Conservation (phyloP, 2,888 invertebrate genomes). For the Pilophorus perplexus region DNA sequence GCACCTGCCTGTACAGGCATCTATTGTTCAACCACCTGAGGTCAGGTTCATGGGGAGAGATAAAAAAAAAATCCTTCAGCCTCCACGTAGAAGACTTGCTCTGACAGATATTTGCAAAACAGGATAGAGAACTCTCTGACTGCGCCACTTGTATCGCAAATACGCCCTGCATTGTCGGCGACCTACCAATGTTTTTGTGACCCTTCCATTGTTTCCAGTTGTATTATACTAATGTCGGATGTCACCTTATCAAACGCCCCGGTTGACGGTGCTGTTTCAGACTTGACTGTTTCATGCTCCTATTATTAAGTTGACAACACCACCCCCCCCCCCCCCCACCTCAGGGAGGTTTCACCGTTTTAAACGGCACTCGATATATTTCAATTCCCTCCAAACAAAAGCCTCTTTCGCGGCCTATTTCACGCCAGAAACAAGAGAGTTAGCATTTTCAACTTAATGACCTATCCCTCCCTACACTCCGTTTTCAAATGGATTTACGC, state of each 20-base stretch:
- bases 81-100: too few relatives aligned
- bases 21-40: too few relatives aligned
- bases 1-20: too few relatives aligned
- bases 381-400: conserved; percentile 24
- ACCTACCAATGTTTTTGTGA: conserved; percentile 33
- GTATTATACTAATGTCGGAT: conserved; percentile 43
- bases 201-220: conserved; percentile 34
- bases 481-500: conserved; percentile 10
- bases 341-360: not conserved
- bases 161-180: not conserved
- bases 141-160: not conserved
- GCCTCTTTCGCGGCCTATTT: conserved; percentile 14
- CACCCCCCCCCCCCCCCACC: conserved; percentile 1
- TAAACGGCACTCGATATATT: conserved; percentile 41
- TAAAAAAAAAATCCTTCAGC: too few relatives aligned
- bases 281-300: conserved; percentile 35
- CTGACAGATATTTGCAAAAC: not conserved
- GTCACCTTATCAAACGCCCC: conserved; percentile 37
- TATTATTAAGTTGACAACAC: conserved; percentile 39
- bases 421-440: not conserved
- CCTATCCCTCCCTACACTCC: not conserved
- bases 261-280: conserved; percentile 3
- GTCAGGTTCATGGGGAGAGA: too few relatives aligned
- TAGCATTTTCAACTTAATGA: conserved; percentile 19
- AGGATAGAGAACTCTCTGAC: not conserved